Conservation (phyloP, 2,888 invertebrate species). For the Nymphalis polychloros region DNA sequence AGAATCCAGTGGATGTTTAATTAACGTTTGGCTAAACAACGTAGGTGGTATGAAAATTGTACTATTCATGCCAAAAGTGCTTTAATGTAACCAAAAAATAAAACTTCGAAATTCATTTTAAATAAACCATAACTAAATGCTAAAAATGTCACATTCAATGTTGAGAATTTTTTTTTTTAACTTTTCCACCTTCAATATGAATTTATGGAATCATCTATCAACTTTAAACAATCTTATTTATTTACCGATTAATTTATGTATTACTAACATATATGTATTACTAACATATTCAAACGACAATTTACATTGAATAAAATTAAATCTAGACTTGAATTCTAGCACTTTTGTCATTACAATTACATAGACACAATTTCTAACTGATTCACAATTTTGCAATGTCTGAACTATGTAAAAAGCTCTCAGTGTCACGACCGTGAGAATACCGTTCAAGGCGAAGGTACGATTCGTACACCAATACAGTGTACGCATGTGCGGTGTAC, state of each 20-base stretch:
- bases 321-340: neutral
- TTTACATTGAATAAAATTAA: too few species aligned
- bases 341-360: slow-evolving; percentile 8
- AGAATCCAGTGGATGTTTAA: slow-evolving; percentile 57
- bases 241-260: too few species aligned
- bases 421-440: slow-evolving; percentile 55
- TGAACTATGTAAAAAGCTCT: slow-evolving; percentile 41
- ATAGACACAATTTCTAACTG: slow-evolving; percentile 10
- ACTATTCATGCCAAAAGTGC: neutral
- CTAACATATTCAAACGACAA: too few species aligned
- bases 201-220: too few species aligned
- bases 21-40: slow-evolving; percentile 51
- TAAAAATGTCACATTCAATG: neutral
- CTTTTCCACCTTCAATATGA: too few species aligned
- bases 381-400: slow-evolving; percentile 23
- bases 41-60: slow-evolving; percentile 37
- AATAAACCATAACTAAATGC: too few species aligned
- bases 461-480: slow-evolving; percentile 33
- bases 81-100: neutral
- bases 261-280: too few species aligned
- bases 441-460: slow-evolving; percentile 51
- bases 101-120: too few species aligned
- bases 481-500: slow-evolving; percentile 19
- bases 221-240: too few species aligned
- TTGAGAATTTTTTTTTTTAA: neutral